These are phyloP conservation scores for Drosophila pallidifrons DNA, from an alignment of 1,140 invertebrate species.

Conservation along the genomic window DNA sequence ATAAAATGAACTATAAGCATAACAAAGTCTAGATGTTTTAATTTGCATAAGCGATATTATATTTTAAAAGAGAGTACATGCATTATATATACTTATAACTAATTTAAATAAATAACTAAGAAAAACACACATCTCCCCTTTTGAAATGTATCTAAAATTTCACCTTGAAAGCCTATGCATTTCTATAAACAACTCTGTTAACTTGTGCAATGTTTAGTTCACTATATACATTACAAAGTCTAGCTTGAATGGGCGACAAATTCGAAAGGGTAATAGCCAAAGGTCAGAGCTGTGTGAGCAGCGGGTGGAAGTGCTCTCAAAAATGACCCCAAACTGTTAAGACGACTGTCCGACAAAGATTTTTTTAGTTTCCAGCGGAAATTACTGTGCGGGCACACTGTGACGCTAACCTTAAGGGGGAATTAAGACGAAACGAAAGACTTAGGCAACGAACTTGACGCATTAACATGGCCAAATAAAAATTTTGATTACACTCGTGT, in stretches of 20 bases:
- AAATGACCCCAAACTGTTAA: background rate
- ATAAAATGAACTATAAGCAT: no score
- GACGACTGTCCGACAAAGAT: background rate
- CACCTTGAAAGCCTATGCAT: background rate
- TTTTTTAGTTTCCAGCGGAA: constrained; percentile 12
- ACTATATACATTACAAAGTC: background rate
- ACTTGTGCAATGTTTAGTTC: no score
- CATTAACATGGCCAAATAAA: constrained; percentile 48
- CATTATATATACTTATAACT: no score
- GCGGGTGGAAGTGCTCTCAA: background rate
- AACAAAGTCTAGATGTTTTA: no score
- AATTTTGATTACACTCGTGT: constrained; percentile 39
- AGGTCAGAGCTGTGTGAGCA: background rate
- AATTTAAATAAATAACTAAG: no score
- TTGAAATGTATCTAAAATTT: no score
- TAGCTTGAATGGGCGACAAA: background rate
- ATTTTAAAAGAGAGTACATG: no score
- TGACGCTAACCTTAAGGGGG: background rate
- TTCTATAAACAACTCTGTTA: background rate
- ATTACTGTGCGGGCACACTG: constrained; percentile 2
- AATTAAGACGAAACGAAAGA: constrained; percentile 28
- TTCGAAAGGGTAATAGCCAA: background rate
- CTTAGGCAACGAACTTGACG: constrained; percentile 63
- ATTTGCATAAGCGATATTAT: no score
- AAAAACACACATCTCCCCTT: no score